Evolutionary conservation across 2,797 vertebrate species (phyloP).

Genomic region (Bovichtus diacanthus): DNA sequence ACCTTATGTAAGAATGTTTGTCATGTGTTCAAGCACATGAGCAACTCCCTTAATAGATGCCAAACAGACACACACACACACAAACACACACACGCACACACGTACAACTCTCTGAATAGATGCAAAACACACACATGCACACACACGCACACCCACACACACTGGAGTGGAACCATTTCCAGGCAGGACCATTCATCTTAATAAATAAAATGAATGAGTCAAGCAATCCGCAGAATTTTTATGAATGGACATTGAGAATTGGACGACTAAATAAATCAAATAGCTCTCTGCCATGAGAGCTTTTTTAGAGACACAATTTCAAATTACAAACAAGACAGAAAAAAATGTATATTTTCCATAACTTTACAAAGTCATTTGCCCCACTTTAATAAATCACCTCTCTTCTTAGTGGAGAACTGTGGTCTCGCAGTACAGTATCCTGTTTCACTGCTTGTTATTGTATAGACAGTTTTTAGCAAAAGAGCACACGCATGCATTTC

Average conservation of each 20-base stretch:
- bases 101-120: constrained; percentile 11
- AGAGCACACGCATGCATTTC: constrained; percentile 55
- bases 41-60: constrained; percentile 13
- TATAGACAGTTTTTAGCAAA: constrained; percentile 56
- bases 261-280: constrained; percentile 49
- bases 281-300: constrained; percentile 26
- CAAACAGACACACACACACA: not conserved
- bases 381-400: constrained; percentile 57
- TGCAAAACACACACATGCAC: constrained; percentile 11
- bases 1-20: constrained; percentile 47
- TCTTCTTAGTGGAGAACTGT: constrained; percentile 35
- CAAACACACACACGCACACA: constrained; percentile 14
- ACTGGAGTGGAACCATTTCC: constrained; percentile 14
- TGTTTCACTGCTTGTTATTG: constrained; percentile 68
- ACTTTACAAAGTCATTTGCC: constrained; percentile 48
- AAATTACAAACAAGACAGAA: constrained; percentile 42
- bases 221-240: constrained; percentile 52
- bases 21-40: constrained; percentile 52
- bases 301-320: constrained; percentile 30
- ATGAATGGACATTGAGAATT: constrained; percentile 59
- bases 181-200: constrained; percentile 40
- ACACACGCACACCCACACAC: constrained; percentile 17
- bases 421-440: constrained; percentile 44
- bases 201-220: constrained; percentile 36
- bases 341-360: constrained; percentile 50